These are phyloP conservation scores for Tuta absoluta DNA, from an alignment of 2,888 invertebrate species.

Conservation along the genomic window DNA sequence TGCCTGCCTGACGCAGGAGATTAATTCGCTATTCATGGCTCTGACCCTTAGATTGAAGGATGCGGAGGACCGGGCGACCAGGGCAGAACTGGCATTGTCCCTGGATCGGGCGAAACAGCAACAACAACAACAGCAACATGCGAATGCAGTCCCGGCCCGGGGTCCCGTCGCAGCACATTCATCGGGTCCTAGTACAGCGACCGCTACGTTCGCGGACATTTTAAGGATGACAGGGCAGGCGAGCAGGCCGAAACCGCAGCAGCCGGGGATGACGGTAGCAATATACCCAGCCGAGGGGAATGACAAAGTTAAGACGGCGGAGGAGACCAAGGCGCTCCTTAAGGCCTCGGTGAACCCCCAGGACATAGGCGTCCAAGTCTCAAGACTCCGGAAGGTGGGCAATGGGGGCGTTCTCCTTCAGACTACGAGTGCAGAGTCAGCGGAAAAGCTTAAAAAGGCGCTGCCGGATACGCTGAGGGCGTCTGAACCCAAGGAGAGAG, in stretches of 20 bases:
- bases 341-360: not conserved
- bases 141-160: not conserved
- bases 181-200: no score
- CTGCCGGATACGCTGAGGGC: not conserved
- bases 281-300: not conserved
- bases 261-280: not conserved
- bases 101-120: not conserved
- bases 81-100: no score
- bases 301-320: not conserved
- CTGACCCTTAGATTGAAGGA: not conserved
- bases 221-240: not conserved
- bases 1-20: not conserved
- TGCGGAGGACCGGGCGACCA: not conserved
- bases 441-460: not conserved
- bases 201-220: not conserved
- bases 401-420: constrained; percentile 1
- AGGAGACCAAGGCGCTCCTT: not conserved
- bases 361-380: not conserved
- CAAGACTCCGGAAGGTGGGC: not conserved
- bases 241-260: not conserved
- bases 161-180: no score
- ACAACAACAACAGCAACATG: not conserved
- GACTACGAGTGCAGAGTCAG: not conserved
- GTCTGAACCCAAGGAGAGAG: not conserved
- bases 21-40: not conserved